Evolutionary conservation across 1,140 invertebrate genomes (phyloP).

Genomic region (Homarus americanus): DNA sequence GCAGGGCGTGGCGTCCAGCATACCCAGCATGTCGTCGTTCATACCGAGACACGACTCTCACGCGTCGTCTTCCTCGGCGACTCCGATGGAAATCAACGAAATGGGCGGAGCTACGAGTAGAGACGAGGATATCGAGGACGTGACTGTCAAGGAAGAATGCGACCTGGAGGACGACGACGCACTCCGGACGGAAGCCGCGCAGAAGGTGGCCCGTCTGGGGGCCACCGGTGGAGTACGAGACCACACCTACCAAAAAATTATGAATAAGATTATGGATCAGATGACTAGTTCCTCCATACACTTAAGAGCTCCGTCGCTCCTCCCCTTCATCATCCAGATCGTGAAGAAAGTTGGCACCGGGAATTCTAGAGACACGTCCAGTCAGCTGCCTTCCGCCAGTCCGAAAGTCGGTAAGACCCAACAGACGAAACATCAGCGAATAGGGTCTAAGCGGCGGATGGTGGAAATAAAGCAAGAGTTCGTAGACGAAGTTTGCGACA

Average conservation of each 20-base stretch:
- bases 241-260: slow-evolving; percentile 60
- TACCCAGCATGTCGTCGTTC: slow-evolving; percentile 1
- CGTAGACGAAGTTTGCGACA: slow-evolving; percentile 12
- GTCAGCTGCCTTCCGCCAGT: background rate
- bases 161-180: slow-evolving; percentile 22
- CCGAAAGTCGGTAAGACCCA: background rate
- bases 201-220: slow-evolving; percentile 36
- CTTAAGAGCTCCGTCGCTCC: slow-evolving; percentile 41
- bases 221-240: slow-evolving; percentile 43
- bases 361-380: background rate
- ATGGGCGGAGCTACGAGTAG: background rate
- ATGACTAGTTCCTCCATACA: slow-evolving; percentile 53
- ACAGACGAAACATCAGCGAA: slow-evolving; percentile 31
- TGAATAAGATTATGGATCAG: slow-evolving; percentile 68
- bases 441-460: slow-evolving; percentile 12
- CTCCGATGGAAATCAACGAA: slow-evolving; percentile 26
- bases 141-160: slow-evolving; percentile 51
- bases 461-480: slow-evolving; percentile 42
- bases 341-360: slow-evolving; percentile 63
- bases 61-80: slow-evolving; percentile 24
- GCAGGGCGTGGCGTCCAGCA: slow-evolving; percentile 24
- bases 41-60: background rate
- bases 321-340: slow-evolving; percentile 61
- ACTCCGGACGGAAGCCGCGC: slow-evolving; percentile 28
- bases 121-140: background rate